Conservation (phyloP, 2,113 vertebrate species). For the Myocastor coypus region DNA sequence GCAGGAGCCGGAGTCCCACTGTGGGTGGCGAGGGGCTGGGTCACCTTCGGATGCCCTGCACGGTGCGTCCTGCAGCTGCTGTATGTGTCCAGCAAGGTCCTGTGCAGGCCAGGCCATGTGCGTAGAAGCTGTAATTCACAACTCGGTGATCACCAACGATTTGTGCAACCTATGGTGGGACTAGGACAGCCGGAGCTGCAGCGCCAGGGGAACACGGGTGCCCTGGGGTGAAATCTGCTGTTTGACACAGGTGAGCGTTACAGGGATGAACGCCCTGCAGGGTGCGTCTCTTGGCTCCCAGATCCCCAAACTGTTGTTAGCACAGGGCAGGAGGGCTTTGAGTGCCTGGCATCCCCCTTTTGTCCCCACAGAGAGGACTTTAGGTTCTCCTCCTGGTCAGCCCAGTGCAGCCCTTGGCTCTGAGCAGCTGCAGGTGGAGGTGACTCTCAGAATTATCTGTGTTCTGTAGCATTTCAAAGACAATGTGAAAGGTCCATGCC, state of each 20-base stretch:
- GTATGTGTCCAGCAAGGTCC: not conserved
- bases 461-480: not conserved
- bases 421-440: not conserved
- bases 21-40: not conserved
- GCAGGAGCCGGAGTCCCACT: not conserved
- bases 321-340: not conserved
- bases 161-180: constrained; percentile 73
- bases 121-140: constrained; percentile 65
- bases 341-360: not conserved
- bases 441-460: not conserved
- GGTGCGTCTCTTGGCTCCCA: constrained; percentile 25
- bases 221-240: constrained; percentile 66
- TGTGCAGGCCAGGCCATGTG: accelerated
- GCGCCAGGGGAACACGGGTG: constrained; percentile 54
- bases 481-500: not conserved
- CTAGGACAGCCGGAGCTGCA: constrained; percentile 52
- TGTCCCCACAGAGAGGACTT: not conserved
- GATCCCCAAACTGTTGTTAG: not conserved
- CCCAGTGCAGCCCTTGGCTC: not conserved
- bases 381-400: not conserved
- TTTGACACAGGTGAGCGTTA: constrained; percentile 70
- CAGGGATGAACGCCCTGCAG: constrained; percentile 62
- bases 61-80: not conserved
- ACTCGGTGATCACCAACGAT: constrained; percentile 55
- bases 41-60: not conserved